Base-by-base conservation (phyloP, 2,888 invertebrate species). In the Acholoe squamosa region DNA sequence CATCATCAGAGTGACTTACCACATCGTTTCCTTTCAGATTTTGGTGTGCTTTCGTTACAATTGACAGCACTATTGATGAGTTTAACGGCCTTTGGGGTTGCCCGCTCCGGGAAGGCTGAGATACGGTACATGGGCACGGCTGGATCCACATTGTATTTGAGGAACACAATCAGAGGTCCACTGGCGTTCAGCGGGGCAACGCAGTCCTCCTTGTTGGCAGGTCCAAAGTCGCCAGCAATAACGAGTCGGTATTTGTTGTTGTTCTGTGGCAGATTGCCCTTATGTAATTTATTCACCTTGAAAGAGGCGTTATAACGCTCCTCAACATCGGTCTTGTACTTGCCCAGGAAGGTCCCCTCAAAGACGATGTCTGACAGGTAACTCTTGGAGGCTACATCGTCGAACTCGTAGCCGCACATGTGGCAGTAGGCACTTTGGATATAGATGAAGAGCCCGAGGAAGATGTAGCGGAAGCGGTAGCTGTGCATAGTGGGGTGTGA, bases 141-240 rank as follows among this genome's bases (percentile, higher is more conserved):
- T 12, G 90, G 90, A 33, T 77, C 76, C 28, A 25, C 31, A 22
- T 51, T 80, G 77, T 28, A 33, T 7, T n/a, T 31, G 54, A 90
- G 25, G 31, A 90, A 90, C 31, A 90, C 90, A 14, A 90, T 54
- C 71, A 54, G 52, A 28, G 84, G 10, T 10, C 80, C 76, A 31
- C 84, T 76, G 28, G 34, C 90, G 25, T 31, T 31, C 31, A 90
- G 54, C 25, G 71, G 54, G 19, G 90, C 90, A 0, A 90, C 56
- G 56, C 90, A 90, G 0, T 80, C 54, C 12, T 76, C 90, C 31
- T 14, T n/a, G 31, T 84, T 67, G 31, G 22, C 31, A 0, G 90
- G 90, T 12, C 90, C 90, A 84, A 90, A 90, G 84, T 90, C 90
- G 25, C 90, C 90, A 16, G 90, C 90, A 51, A 90, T 80, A 3